Percentiles rank a stretch among this genome's conserved stretches.
Evolutionary conservation across 2,888 invertebrate genomes (phyloP).

Genomic region (Octonoba sinensis): DNA sequence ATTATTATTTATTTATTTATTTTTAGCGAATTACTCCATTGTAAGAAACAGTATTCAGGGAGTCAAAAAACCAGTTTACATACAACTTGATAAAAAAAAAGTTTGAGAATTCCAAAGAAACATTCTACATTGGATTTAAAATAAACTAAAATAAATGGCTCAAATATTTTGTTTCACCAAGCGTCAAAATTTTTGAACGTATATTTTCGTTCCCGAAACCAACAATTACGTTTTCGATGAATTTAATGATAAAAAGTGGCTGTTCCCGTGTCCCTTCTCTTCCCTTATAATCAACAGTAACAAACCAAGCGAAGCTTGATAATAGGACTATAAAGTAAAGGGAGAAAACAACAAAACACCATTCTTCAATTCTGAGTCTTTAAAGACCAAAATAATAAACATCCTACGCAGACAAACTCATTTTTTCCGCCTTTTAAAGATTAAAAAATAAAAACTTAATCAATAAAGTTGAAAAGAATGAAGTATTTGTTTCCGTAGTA

Average conservation of each 20-base stretch:
- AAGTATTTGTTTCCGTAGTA: conserved; percentile 62
- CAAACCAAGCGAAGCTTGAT: conserved; percentile 47
- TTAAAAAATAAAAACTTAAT: conserved; percentile 38
- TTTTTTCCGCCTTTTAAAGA: conserved; percentile 30
- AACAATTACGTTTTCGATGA: conserved; percentile 7
- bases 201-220: conserved; percentile 23
- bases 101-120: too few relatives aligned
- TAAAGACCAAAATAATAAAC: conserved; percentile 30
- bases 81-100: too few relatives aligned
- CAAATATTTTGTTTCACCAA: conserved; percentile 16
- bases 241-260: conserved; percentile 2
- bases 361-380: conserved; percentile 1
- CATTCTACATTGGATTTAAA: too few relatives aligned
- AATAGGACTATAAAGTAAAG: conserved; percentile 33
- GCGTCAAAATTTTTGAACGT: conserved; percentile 23
- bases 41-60: too few relatives aligned
- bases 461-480: conserved; percentile 60
- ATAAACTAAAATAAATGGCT: too few relatives aligned
- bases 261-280: conserved; percentile 6
- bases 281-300: conserved; percentile 40
- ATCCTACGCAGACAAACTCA: conserved; percentile 5
- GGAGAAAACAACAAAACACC: conserved; percentile 29
- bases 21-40: too few relatives aligned
- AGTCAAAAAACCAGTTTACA: too few relatives aligned
- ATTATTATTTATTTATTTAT: too few relatives aligned